Base-by-base conservation (phyloP, 64 coral and sea anemone genomes). In the Montipora efflorescens region DNA sequence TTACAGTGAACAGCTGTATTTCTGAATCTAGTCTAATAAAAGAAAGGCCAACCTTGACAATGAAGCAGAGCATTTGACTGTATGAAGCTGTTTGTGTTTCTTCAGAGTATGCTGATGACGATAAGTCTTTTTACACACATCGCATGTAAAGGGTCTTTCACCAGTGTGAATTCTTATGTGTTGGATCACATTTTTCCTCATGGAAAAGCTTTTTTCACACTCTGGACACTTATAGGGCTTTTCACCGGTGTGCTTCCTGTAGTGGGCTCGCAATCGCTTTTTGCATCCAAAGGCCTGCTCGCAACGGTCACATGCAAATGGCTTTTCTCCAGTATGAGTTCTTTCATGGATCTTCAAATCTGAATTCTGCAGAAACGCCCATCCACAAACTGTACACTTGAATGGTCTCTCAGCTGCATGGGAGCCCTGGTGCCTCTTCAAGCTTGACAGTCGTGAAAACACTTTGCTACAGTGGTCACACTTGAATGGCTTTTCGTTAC, bases 321-420 rank as follows among this genome's bases (percentile, higher is more conserved):
- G 90, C 69, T 92, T 92, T 71, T 92, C 90, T 12, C 78, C 89
- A 12, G 89, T 90, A 64, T 90, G 89, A 28, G 62, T 80, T 80
- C 89, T 90, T 90, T 70, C 76, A 14, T 90, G 89, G 11, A 90
- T 81, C 28, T 70, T 80, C n/a, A 90, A 77, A 78, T 90, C 62
- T 23, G 62, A 70, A 48, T 90, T 81, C 48, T 70, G 64, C 13
- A 53, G 44, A 78, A 90, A 90, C 3, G 76, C 67, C 59, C 59
- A 78, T 2, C 76, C 89, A 67, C 89, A 90, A 0, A 80, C 74
- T 10, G 77, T 79, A 48, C 89, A 90, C 64, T 79, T 80, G 19
- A 81, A 90, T 59, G 89, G 89, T 50, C 77, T 79, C 21, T 90
- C 89, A 4, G 48, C 77, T 16, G 77, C 13, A 68, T 90, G 89